Percentiles rank a stretch among this genome's conserved stretches.
These are phyloP conservation scores for Strix occidentalis DNA, from an alignment of 2,797 vertebrate species.

Conservation along the genomic window DNA sequence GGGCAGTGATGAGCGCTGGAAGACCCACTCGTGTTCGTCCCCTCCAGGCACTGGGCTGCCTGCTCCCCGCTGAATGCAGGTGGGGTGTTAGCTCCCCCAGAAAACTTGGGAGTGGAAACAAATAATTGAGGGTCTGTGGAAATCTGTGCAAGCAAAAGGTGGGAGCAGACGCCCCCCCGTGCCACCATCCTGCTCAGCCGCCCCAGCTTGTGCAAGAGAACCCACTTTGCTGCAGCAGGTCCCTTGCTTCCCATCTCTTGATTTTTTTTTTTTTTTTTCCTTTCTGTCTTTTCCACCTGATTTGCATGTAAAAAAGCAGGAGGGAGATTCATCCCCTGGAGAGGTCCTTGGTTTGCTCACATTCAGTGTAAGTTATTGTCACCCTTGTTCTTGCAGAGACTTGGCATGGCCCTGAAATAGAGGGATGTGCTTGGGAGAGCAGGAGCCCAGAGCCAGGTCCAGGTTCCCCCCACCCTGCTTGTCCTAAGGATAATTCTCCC, in stretches of 20 bases:
- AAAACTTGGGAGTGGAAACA: neutral
- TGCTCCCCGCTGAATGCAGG: neutral
- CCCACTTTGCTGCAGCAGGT: neutral
- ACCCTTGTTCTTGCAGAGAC: neutral
- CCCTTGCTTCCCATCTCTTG: neutral
- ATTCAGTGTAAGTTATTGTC: neutral
- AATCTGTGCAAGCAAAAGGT: neutral
- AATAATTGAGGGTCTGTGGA: neutral
- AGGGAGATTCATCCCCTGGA: neutral
- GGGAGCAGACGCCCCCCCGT: neutral
- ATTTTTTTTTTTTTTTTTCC: neutral
- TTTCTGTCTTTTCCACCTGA: neutral
- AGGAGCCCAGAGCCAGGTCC: neutral
- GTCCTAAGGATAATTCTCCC: neutral
- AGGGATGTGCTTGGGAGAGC: neutral
- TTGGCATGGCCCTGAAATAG: neutral
- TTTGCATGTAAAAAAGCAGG: neutral
- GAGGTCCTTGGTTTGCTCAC: neutral
- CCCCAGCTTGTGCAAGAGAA: neutral
- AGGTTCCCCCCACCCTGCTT: neutral
- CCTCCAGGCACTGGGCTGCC: neutral
- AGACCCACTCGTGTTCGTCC: neutral
- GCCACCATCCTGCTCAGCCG: neutral
- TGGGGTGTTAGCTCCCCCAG: neutral
- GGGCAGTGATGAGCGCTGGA: neutral